Evolutionary conservation across 1,140 invertebrate species (phyloP).

Genomic region (Caenorhabditis elegans): DNA sequence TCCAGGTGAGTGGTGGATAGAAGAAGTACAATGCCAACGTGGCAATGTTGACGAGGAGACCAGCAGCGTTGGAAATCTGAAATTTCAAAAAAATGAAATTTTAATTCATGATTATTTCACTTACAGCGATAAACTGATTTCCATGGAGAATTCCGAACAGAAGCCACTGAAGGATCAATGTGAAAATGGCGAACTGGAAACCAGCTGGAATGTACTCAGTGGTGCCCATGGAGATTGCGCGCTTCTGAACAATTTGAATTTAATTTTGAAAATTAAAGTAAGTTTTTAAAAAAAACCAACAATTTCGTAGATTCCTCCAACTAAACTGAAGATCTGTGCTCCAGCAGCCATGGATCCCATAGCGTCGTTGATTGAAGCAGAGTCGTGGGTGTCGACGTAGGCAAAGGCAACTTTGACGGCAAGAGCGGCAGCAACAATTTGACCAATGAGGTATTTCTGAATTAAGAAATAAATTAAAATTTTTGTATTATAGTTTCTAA

Average conservation of each 20-base stretch:
- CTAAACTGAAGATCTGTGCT: conserved; percentile 61
- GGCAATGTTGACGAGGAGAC: conserved; percentile 57
- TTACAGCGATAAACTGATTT: conserved; percentile 61
- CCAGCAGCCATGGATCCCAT: conserved; percentile 62
- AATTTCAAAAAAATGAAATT: neutral
- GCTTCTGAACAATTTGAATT: conserved; percentile 51
- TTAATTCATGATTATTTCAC: neutral
- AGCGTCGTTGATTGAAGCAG: conserved; percentile 46
- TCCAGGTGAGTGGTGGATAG: conserved; percentile 65
- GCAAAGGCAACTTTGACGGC: conserved; percentile 51
- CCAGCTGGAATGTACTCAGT: conserved; percentile 63
- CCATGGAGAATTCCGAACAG: conserved; percentile 56
- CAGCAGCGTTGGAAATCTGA: conserved; percentile 62
- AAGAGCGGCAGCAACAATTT: conserved; percentile 46
- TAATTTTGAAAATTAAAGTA: neutral
- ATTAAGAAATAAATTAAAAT: too few relatives aligned
- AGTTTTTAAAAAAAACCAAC: too few relatives aligned
- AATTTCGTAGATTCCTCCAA: conserved; percentile 63
- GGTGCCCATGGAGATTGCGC: conserved; percentile 56
- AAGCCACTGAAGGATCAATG: conserved; percentile 58
- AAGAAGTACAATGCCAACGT: conserved; percentile 60
- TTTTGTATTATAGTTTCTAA: too few relatives aligned
- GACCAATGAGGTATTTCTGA: conserved; percentile 61
- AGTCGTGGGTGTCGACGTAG: conserved; percentile 56
- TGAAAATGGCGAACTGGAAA: conserved; percentile 63